Evolutionary conservation across 2,113 vertebrate species (phyloP).

Genomic region (Engraulis encrasicolus): DNA sequence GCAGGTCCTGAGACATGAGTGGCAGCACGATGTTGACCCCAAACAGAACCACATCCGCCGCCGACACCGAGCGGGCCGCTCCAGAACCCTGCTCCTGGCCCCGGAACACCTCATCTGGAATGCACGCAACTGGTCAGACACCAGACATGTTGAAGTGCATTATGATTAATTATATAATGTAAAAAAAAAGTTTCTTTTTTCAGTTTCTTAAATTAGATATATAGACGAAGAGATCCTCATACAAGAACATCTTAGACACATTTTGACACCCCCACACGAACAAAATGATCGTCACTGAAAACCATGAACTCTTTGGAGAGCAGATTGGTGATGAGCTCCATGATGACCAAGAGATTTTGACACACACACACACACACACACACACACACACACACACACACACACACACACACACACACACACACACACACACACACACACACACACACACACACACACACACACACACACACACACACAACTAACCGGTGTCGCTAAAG

Average conservation of each 20-base stretch:
- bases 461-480: not conserved
- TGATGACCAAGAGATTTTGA: no score
- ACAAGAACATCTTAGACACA: no score
- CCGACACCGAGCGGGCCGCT: constrained; percentile 87
- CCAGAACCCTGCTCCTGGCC: constrained; percentile 91
- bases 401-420: not conserved
- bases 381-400: not conserved
- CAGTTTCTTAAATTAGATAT: no score
- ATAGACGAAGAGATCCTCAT: no score
- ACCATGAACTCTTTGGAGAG: no score
- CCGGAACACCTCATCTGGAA: constrained; percentile 91
- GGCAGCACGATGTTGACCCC: constrained; percentile 97
- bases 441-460: not conserved
- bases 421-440: not conserved
- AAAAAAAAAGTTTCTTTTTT: no score
- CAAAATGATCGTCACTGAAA: no score
- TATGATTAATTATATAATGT: no score
- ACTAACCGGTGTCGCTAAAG: constrained; percentile 94
- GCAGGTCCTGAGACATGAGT: constrained; percentile 97
- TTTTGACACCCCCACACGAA: no score
- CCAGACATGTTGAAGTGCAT: not conserved
- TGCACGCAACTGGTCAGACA: not conserved
- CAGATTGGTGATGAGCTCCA: no score
- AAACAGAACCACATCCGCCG: constrained; percentile 96
- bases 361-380: no score